Percentiles rank a stretch among this genome's conserved stretches.
Conservation (phyloP, 2,888 invertebrate genomes). For the Drosophila imparisetae region DNA sequence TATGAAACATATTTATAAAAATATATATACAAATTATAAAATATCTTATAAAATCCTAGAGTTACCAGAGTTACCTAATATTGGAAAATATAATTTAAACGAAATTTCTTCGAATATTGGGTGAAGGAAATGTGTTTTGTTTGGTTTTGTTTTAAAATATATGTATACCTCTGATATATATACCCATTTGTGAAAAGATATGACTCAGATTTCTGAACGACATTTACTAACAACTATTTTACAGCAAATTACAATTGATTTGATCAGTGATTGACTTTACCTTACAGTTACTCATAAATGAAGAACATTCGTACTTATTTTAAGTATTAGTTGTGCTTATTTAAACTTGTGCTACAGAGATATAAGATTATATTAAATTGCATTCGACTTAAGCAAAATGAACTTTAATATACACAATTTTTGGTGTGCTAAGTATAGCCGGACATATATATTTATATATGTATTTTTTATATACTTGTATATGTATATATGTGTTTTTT, state of each 20-base stretch:
- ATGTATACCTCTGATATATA: not conserved
- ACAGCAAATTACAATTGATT: conserved; percentile 45
- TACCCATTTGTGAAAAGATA: not conserved
- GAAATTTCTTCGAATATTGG: not conserved
- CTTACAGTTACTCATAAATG: conserved; percentile 22
- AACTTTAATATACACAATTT: not conserved
- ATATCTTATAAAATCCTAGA: too few relatives aligned
- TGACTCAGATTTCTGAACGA: conserved; percentile 1
- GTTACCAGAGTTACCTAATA: not conserved
- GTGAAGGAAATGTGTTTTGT: too few relatives aligned
- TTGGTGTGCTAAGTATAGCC: not conserved
- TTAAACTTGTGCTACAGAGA: conserved; percentile 12
- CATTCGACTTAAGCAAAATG: not conserved
- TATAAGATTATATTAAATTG: conserved; percentile 13
- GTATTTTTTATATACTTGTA: not conserved
- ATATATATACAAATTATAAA: not conserved
- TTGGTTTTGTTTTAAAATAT: not conserved
- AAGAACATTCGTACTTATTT: not conserved
- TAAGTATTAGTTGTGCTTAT: conserved; percentile 19
- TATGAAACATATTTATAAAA: not conserved
- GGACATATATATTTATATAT: not conserved
- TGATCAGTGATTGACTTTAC: conserved; percentile 50
- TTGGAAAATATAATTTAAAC: not conserved
- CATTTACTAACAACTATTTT: conserved; percentile 40
- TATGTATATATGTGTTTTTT: not conserved